Conservation (phyloP, 2,888 invertebrate genomes). For the Agrotis puta region DNA sequence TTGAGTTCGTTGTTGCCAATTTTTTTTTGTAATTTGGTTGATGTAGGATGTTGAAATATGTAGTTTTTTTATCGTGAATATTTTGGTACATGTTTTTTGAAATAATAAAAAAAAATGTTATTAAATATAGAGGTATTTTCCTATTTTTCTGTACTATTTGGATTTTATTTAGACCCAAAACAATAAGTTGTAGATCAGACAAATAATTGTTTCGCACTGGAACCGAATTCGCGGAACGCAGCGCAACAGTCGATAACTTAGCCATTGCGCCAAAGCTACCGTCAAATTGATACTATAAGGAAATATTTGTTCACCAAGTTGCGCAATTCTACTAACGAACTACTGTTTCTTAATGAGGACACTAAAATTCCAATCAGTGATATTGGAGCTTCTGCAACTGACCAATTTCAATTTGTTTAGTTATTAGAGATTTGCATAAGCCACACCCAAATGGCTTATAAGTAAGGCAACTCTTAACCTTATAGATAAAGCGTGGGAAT, state of each 20-base stretch:
- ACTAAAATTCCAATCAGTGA: slow-evolving; percentile 36
- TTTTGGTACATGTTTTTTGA: too few species aligned
- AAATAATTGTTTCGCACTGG: too few species aligned
- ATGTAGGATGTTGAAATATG: too few species aligned
- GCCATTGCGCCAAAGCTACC: too few species aligned
- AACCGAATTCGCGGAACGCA: too few species aligned
- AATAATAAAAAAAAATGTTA: too few species aligned
- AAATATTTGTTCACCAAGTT: slow-evolving; percentile 23
- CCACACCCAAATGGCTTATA: slow-evolving; percentile 6
- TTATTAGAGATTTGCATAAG: slow-evolving; percentile 9
- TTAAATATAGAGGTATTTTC: too few species aligned
- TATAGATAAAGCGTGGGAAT: not conserved
- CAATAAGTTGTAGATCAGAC: too few species aligned
- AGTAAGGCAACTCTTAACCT: not conserved
- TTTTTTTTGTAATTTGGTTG: not conserved
- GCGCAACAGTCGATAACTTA: too few species aligned
- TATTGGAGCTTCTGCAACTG: slow-evolving; percentile 50
- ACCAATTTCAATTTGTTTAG: slow-evolving; percentile 33
- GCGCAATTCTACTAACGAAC: slow-evolving; percentile 43
- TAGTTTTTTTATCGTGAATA: too few species aligned
- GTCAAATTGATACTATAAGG: slow-evolving; percentile 2
- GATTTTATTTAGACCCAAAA: too few species aligned
- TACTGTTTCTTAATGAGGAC: slow-evolving; percentile 29
- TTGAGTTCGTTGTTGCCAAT: not conserved
- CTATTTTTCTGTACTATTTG: too few species aligned